These are phyloP conservation scores for Silurus asotus DNA, from an alignment of 2,113 vertebrate species.

Conservation along the genomic window DNA sequence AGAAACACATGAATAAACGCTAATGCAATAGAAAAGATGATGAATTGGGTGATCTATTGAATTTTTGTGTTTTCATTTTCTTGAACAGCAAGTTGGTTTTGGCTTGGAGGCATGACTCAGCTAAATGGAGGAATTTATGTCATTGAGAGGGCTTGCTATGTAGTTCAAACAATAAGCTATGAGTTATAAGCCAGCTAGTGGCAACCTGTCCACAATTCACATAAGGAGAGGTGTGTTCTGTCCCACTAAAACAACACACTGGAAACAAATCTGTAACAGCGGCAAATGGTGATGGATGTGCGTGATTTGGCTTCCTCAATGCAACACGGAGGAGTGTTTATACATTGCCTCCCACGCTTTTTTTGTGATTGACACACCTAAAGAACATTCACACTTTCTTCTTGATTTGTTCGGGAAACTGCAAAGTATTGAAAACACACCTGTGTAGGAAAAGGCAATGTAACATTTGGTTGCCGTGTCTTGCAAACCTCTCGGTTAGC, in stretches of 20 bases:
- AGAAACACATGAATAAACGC: neutral
- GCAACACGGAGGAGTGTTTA: slow-evolving; percentile 38
- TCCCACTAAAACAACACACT: slow-evolving; percentile 46
- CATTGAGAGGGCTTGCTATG: slow-evolving; percentile 53
- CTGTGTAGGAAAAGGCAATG: slow-evolving; percentile 11
- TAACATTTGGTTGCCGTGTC: slow-evolving; percentile 12
- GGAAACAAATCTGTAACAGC: slow-evolving; percentile 44
- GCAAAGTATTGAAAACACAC: slow-evolving; percentile 40
- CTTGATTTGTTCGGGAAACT: slow-evolving; percentile 33
- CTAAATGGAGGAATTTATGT: slow-evolving; percentile 54
- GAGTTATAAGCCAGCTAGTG: slow-evolving; percentile 56
- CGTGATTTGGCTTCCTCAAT: slow-evolving; percentile 43
- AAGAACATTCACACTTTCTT: slow-evolving; percentile 30
- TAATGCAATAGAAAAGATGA: neutral
- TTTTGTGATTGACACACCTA: slow-evolving; percentile 29
- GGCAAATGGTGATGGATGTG: slow-evolving; percentile 35
- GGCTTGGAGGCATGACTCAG: slow-evolving; percentile 52
- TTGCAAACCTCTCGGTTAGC: slow-evolving; percentile 3
- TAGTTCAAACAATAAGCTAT: slow-evolving; percentile 48
- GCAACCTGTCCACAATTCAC: slow-evolving; percentile 57
- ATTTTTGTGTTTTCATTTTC: neutral
- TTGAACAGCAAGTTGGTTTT: slow-evolving; percentile 40
- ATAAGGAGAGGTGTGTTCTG: slow-evolving; percentile 48
- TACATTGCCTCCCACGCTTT: slow-evolving; percentile 38
- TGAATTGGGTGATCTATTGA: neutral